Base-by-base conservation (phyloP, 1,140 invertebrate species). In the Archivesica marissinica region DNA sequence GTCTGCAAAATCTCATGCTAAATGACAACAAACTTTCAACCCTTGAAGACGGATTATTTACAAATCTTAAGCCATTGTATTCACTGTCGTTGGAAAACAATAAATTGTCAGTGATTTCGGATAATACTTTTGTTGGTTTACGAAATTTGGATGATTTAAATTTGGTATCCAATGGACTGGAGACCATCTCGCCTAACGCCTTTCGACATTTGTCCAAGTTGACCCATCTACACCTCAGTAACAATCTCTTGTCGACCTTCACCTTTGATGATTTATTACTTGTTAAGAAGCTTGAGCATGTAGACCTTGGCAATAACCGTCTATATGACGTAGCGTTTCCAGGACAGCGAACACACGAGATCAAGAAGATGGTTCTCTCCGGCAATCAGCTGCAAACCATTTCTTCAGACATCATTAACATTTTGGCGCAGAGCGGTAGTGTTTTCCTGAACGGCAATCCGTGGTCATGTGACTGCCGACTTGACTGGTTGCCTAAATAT, bases 401-500 rank as follows among this genome's bases (percentile, higher is more conserved):
- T 3, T 56, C 76, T 0, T 41, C 54, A 15, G 64, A 70, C 25
- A 70, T 87, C 39, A 23, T 59, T n/a, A 66, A 44, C 11, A 56
- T 84, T 7, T 25, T 88, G 23, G 76, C 54, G 9, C 61, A 41
- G n/a, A 54, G 52, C 35, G 76, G 80, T 23, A 78, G 28, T 56
- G 47, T 84, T 7, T 75, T 35, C n/a, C 59, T 87, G 4, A 35
- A 61, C 3, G 64, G 75, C 70, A 88, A 88, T 39, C 87, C 87
- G 9, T 81, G 80, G 85, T 75, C 56, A 44, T 88, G 87, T 72
- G 85, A 88, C 56, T 88, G 87, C 35, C 25, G 77, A 25, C 47
- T 88, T 7, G 39, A 56, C 13, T 88, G 87, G 87, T 25, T 87
- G 39, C 44, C 39, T 4, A 64, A 68, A 35, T 54, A 76, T 52